Conservation (phyloP, 1,140 invertebrate genomes). For the Trialeurodes vaporariorum region DNA sequence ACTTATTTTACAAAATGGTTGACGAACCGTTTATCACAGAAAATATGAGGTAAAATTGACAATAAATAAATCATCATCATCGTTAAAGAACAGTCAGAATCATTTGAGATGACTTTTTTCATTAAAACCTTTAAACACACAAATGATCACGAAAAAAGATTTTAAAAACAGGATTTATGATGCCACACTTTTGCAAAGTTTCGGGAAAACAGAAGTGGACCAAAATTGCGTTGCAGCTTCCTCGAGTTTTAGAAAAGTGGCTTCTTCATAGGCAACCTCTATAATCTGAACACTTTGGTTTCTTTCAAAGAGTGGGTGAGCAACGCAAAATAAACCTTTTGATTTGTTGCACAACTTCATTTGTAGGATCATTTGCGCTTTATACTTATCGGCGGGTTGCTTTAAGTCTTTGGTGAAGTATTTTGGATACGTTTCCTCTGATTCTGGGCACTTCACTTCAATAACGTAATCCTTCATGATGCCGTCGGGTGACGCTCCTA, state of each 20-base stretch:
- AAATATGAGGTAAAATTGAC: no score
- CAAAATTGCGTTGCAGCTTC: neutral
- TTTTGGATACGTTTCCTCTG: conserved; percentile 32
- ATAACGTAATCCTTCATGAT: conserved; percentile 35
- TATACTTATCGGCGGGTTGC: conserved; percentile 33
- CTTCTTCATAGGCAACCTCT: conserved; percentile 10
- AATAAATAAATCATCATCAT: no score
- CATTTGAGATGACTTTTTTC: no score
- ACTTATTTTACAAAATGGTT: no score
- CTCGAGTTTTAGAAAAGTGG: neutral
- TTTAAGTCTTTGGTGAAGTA: conserved; percentile 26
- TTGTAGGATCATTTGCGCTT: conserved; percentile 39
- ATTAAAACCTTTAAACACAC: no score
- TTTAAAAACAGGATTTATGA: no score
- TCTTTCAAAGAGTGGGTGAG: conserved; percentile 25
- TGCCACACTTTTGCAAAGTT: no score
- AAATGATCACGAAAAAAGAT: no score
- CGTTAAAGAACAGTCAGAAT: no score
- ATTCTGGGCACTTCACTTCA: conserved; percentile 37
- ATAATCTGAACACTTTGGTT: conserved; percentile 23
- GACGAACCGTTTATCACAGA: no score
- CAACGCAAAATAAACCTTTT: conserved; percentile 31
- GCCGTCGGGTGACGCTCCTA: conserved; percentile 37
- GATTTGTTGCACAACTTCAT: conserved; percentile 35
- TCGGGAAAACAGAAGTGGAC: neutral